phyloP scores from a whole-genome alignment of 2,888 invertebrate species.

The Oscheius sp. region DNA sequence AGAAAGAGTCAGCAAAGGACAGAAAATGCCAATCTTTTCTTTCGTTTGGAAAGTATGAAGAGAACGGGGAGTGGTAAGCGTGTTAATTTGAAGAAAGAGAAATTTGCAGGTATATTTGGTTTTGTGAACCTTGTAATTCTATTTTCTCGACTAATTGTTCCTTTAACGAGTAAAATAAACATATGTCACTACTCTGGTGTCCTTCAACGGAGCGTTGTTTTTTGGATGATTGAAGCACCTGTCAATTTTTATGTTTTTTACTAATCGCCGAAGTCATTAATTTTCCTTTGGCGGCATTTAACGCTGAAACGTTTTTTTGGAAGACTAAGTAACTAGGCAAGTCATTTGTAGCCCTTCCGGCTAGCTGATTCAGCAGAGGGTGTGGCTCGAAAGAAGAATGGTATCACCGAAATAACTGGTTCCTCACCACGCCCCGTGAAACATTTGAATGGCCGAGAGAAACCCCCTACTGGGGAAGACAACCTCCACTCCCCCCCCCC shows the following conservation, averaged over 20 bases:
- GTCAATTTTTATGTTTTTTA: constrained; percentile 1
- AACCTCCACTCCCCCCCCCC: not conserved
- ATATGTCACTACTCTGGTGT: not conserved
- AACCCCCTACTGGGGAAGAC: not conserved
- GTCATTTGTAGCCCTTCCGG: too few species aligned
- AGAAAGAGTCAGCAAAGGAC: constrained; percentile 25
- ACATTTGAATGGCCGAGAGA: constrained; percentile 21
- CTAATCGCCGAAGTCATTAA: constrained; percentile 8
- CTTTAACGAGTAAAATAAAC: constrained; percentile 7
- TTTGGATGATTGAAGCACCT: not conserved
- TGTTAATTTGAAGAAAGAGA: too few species aligned
- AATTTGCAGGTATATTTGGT: constrained; percentile 19
- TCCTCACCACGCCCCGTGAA: constrained; percentile 20
- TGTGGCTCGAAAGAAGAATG: constrained; percentile 21
- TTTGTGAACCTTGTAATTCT: constrained; percentile 24
- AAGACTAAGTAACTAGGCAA: too few species aligned
- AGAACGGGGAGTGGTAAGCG: constrained; percentile 17
- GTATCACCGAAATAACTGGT: constrained; percentile 29
- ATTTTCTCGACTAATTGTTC: constrained; percentile 15
- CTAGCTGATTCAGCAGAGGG: constrained; percentile 3
- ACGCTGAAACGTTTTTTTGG: constrained; percentile 16
- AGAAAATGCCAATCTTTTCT: constrained; percentile 21
- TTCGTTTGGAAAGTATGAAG: constrained; percentile 28
- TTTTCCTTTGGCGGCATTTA: constrained; percentile 23
- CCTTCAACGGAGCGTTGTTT: not conserved